Evolutionary conservation across 2,113 vertebrate genomes (phyloP).

Genomic region (Felis chaus): DNA sequence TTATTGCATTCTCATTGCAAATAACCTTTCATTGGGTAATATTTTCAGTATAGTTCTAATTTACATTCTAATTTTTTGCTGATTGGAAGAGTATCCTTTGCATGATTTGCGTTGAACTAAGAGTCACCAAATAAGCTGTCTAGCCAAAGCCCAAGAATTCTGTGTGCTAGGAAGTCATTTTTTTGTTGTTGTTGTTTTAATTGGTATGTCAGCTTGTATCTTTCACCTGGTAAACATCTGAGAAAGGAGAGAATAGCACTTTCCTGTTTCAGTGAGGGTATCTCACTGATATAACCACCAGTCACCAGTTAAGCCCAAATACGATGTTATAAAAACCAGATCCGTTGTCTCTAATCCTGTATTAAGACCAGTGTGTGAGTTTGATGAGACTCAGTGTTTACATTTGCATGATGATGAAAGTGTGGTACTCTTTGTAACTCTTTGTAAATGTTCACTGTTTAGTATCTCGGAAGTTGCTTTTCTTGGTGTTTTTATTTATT

Average conservation of each 20-base stretch:
- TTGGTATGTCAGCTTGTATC: not conserved
- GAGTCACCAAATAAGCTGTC: not conserved
- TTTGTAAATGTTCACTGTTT: not conserved
- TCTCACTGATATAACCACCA: not conserved
- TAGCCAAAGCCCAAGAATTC: not conserved
- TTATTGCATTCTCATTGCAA: not conserved
- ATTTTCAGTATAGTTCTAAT: not conserved
- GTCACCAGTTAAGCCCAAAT: not conserved
- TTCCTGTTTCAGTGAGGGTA: not conserved
- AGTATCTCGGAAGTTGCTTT: not conserved
- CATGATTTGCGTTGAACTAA: not conserved
- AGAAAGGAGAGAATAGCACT: not conserved
- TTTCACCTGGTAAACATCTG: not conserved
- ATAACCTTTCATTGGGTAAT: not conserved
- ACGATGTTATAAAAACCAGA: not conserved
- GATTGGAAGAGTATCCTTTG: not conserved
- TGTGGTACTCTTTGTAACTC: not conserved
- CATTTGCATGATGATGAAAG: not conserved
- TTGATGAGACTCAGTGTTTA: not conserved
- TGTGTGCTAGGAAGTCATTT: not conserved
- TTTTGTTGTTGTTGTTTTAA: not conserved
- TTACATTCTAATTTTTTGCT: not conserved
- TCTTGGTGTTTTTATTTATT: not conserved
- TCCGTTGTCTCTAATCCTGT: not conserved
- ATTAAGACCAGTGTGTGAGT: not conserved